Conservation (phyloP, 2,113 vertebrate species). For the Ameiurus melas region DNA sequence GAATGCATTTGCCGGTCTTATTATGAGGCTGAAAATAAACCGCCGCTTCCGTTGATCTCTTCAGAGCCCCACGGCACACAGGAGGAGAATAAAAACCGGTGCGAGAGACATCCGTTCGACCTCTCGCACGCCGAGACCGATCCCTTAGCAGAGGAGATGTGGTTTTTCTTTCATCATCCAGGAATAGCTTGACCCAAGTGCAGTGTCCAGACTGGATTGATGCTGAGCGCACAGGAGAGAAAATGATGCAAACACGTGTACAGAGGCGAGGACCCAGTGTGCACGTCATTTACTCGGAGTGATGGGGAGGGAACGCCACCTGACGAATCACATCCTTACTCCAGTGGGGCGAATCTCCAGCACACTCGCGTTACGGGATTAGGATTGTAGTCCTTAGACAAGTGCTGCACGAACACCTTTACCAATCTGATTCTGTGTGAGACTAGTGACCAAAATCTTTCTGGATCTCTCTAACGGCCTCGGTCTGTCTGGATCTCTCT, state of each 20-base stretch:
- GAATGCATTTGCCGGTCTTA: background rate
- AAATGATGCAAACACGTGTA: background rate
- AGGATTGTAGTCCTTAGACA: background rate
- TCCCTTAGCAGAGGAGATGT: background rate
- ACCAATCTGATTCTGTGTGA: background rate
- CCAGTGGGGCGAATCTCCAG: background rate
- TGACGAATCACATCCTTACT: background rate
- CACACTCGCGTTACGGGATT: background rate
- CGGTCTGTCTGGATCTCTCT: no score
- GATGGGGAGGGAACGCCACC: background rate
- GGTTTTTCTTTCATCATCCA: constrained; percentile 36
- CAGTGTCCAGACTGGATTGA: background rate
- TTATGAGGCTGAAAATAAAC: constrained; percentile 2
- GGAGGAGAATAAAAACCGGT: constrained; percentile 29
- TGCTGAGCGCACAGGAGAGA: background rate
- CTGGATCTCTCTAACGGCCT: background rate
- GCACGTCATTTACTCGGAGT: background rate
- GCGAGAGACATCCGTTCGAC: background rate
- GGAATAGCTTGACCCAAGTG: constrained; percentile 24
- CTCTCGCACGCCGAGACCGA: background rate
- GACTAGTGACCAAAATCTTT: background rate
- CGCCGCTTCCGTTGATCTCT: background rate
- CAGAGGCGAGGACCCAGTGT: background rate
- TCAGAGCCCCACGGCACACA: background rate
- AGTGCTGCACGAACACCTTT: background rate